These are phyloP conservation scores for Kradibia gibbosae DNA, from an alignment of 1,140 invertebrate genomes.

Conservation along the genomic window DNA sequence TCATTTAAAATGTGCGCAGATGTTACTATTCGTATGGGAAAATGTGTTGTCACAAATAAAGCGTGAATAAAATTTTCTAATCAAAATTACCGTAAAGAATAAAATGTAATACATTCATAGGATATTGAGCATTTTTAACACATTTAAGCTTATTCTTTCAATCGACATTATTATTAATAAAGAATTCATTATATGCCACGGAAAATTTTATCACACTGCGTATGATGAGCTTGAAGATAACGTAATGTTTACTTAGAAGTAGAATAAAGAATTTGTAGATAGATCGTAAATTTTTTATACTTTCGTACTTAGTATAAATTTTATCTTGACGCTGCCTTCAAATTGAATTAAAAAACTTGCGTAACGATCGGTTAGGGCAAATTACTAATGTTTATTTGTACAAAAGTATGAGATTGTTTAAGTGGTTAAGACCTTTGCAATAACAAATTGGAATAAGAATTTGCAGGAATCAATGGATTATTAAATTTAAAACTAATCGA, in stretches of 20 bases:
- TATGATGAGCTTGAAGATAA: constrained; percentile 4
- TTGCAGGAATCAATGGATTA: background rate
- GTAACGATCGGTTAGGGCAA: background rate
- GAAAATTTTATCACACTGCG: background rate
- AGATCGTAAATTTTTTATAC: constrained; percentile 14
- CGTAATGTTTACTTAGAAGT: constrained; percentile 19
- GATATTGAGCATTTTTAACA: background rate
- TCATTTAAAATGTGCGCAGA: background rate
- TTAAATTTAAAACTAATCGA: background rate
- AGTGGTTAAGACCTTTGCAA: background rate
- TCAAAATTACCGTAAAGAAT: background rate
- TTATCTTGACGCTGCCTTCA: constrained; percentile 20
- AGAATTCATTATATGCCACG: background rate
- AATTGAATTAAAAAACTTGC: constrained; percentile 19
- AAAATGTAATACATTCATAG: no score
- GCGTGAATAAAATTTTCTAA: background rate
- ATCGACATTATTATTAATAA: background rate
- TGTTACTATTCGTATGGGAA: background rate
- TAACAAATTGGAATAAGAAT: background rate
- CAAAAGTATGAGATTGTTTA: background rate
- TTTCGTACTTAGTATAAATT: background rate
- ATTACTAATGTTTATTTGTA: background rate
- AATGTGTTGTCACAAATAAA: background rate
- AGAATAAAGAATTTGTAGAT: constrained; percentile 24
- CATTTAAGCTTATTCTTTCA: background rate